Conservation (phyloP, 2,888 invertebrate species). For the Seladonia tumulorum region DNA sequence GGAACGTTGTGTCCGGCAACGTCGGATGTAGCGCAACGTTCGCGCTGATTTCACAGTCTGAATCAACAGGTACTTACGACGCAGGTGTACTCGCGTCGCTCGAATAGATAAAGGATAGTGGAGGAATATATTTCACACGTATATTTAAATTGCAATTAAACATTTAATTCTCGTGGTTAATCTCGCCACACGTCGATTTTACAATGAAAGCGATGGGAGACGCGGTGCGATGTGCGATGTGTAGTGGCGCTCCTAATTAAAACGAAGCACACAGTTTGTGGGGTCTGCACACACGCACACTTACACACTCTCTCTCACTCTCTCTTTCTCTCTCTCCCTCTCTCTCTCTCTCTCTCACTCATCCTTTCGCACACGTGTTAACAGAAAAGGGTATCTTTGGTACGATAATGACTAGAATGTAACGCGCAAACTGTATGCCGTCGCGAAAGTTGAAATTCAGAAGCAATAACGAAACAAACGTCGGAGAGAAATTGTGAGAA, state of each 20-base stretch:
- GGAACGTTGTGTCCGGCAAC: background rate
- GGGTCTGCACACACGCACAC: background rate
- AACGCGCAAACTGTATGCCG: background rate
- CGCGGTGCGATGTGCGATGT: background rate
- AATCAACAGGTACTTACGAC: background rate
- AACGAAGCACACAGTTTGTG: background rate
- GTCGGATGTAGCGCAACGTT: background rate
- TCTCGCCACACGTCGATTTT: background rate
- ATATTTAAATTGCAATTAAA: conserved; percentile 5
- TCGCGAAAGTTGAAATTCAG: background rate
- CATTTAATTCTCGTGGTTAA: conserved; percentile 1
- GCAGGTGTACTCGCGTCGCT: background rate
- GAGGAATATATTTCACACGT: conserved; percentile 3
- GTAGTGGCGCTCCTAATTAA: background rate
- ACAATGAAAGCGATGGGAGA: conserved; percentile 3
- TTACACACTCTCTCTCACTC: background rate
- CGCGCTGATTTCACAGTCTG: background rate
- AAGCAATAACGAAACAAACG: background rate
- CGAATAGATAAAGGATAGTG: conserved; percentile 8
- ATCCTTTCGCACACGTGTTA: background rate
- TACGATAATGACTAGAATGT: conserved; percentile 23
- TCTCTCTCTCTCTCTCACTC: background rate
- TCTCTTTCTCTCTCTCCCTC: background rate
- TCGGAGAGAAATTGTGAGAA: background rate
- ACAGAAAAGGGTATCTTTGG: background rate